Evolutionary conservation across 1,140 invertebrate genomes (phyloP).

Genomic region (Hylaeus volcanicus): DNA sequence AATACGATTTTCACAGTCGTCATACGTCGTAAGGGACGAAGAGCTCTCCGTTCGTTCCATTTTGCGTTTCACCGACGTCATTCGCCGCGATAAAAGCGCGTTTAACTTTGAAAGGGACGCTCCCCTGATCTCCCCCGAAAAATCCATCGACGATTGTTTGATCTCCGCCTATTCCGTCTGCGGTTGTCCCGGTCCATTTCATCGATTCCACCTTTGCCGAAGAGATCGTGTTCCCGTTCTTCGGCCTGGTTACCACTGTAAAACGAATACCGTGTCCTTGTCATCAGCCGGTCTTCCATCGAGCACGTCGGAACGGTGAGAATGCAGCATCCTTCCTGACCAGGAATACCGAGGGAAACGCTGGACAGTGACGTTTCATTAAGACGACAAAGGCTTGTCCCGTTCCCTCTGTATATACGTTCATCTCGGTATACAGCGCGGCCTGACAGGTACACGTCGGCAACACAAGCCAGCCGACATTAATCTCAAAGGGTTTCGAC

Average conservation of each 20-base stretch:
- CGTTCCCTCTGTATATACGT: background rate
- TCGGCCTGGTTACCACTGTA: conserved; percentile 1
- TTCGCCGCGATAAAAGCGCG: conserved; percentile 13
- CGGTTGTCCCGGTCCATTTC: conserved; percentile 23
- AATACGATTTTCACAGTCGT: too few species aligned
- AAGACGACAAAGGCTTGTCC: conserved; percentile 63
- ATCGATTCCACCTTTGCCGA: conserved; percentile 31
- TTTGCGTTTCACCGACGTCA: background rate
- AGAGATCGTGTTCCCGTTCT: too few species aligned
- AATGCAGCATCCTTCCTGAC: conserved; percentile 42
- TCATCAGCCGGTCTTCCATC: conserved; percentile 8
- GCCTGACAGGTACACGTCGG: conserved; percentile 17
- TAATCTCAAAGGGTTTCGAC: conserved; percentile 45
- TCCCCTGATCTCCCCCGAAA: background rate
- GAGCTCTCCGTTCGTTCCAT: background rate
- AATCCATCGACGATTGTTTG: conserved; percentile 33
- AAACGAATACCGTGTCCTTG: conserved; percentile 44
- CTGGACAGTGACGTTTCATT: conserved; percentile 66
- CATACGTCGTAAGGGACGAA: background rate
- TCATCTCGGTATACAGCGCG: conserved; percentile 20
- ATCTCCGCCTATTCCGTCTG: conserved; percentile 29
- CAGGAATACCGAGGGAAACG: conserved; percentile 39
- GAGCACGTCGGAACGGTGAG: conserved; percentile 48
- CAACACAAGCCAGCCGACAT: conserved; percentile 34
- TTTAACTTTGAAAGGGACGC: background rate